Conservation (phyloP, 2,113 vertebrate genomes). For the Thymallus thymallus region DNA sequence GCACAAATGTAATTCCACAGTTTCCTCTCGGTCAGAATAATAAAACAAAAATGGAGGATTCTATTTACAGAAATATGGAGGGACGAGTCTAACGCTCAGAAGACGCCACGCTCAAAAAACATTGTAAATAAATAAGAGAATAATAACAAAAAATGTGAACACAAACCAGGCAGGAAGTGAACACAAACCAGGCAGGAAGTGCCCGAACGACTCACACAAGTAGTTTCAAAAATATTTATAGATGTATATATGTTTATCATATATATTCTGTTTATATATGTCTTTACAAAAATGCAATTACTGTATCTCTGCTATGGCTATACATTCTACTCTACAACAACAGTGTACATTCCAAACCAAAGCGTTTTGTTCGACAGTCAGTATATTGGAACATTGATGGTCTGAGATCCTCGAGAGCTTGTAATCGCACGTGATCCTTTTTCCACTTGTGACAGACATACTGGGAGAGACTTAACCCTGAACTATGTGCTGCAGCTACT, state of each 20-base stretch:
- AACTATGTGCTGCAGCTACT: constrained; percentile 30
- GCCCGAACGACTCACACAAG: constrained; percentile 57
- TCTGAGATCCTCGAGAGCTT: constrained; percentile 34
- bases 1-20: neutral
- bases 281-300: constrained; percentile 68
- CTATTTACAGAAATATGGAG: constrained; percentile 65
- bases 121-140: constrained; percentile 30
- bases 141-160: constrained; percentile 45
- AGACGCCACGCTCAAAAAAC: constrained; percentile 46
- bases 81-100: constrained; percentile 40
- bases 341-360: constrained; percentile 71
- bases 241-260: constrained; percentile 45
- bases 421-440: constrained; percentile 14
- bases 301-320: constrained; percentile 62
- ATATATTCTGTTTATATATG: constrained; percentile 65
- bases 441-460: constrained; percentile 21
- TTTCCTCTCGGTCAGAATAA: constrained; percentile 1
- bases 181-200: constrained; percentile 46
- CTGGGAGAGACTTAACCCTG: neutral
- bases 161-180: constrained; percentile 48
- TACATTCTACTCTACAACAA: constrained; percentile 78
- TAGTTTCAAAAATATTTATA: constrained; percentile 63
- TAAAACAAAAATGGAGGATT: constrained; percentile 4
- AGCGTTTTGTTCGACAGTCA: constrained; percentile 50
- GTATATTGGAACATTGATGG: constrained; percentile 39